Evolutionary conservation across 2,797 vertebrate genomes (phyloP), one percentile per base, ranked within the genome.

Genomic region (Menidia menidia): DNA sequence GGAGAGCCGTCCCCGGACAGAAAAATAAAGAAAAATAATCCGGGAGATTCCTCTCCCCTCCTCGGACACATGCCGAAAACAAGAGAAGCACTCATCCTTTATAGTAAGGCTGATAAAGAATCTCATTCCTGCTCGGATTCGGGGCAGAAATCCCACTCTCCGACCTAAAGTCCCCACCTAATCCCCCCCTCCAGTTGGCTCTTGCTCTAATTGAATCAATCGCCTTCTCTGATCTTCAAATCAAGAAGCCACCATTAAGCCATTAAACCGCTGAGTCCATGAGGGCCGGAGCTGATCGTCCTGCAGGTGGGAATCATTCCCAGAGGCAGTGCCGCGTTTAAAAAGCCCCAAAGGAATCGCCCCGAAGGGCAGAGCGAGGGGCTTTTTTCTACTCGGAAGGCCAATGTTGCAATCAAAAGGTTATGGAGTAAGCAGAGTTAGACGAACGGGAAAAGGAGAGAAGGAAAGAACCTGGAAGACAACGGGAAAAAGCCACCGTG

Each of bases 391-490:
- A 53, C 78, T 64, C 56, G 48, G 67, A 70, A 77, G 84, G 90
- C 93, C n/a, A n/a, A n/a, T 93, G 91, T 87, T 92, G 90, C 86
- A 93, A 94, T 94, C 92, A 94, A 77, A 91, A 67, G 63, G 82
- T 90, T 86, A 82, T 75, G 70, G 68, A 39, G 76, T 73, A 86
- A 85, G 88, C 77, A 87, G 90, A 90, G 87, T 87, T 80, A 88
- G 85, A 90, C 89, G 94, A 93, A 92, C 89, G 86, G 87, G 77
- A 73, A 89, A 88, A 93, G 73, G 85, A 85, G 79, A 84, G 85
- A 62, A 72, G 88, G 89, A 92, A 91, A 92, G 73, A 83, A 89
- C 78, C 74, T 74, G 83, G 74, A 83, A 77, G 73, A 86, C 69
- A 73, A 74, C 0, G 83, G 71, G 80, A 83, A 84, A 71, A 57